Conservation (phyloP, 2,888 invertebrate genomes). For the Mythimna albipuncta region DNA sequence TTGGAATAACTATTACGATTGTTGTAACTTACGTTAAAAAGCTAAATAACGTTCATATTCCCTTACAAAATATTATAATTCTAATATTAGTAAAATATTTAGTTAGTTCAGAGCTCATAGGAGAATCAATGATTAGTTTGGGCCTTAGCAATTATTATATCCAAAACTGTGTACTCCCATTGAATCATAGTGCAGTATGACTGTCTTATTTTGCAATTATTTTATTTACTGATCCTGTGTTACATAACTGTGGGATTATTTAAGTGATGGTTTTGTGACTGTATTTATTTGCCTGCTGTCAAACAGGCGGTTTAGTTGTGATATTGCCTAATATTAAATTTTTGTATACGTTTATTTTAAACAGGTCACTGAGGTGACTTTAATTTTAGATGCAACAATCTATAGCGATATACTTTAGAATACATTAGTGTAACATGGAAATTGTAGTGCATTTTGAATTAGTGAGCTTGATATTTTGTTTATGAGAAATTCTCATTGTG, state of each 20-base stretch:
- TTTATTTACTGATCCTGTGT: constrained; percentile 48
- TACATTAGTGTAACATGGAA: constrained; percentile 74
- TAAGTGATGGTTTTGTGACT: constrained; percentile 64
- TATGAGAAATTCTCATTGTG: constrained; percentile 75
- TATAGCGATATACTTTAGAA: constrained; percentile 78
- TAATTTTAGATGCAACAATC: constrained; percentile 84
- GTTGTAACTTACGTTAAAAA: constrained; percentile 1
- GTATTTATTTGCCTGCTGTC: constrained; percentile 83
- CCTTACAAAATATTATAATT: constrained; percentile 23
- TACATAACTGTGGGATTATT: constrained; percentile 56
- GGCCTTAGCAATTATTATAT: constrained; percentile 53
- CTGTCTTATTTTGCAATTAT: constrained; percentile 60
- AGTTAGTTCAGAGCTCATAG: constrained; percentile 22
- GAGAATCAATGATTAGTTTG: constrained; percentile 37
- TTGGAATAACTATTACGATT: background rate
- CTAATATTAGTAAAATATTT: constrained; percentile 23
- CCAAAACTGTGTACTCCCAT: constrained; percentile 48
- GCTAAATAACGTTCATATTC: constrained; percentile 14
- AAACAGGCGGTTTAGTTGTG: constrained; percentile 88
- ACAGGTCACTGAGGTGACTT: constrained; percentile 84
- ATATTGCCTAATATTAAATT: constrained; percentile 88
- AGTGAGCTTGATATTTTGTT: constrained; percentile 54
- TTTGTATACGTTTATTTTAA: constrained; percentile 90
- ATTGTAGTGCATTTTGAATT: constrained; percentile 75
- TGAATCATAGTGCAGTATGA: constrained; percentile 61